Percentiles rank a stretch among this genome's conserved stretches.
Evolutionary conservation across 2,888 invertebrate species (phyloP).

Genomic region (Eupithecia subfuscata): DNA sequence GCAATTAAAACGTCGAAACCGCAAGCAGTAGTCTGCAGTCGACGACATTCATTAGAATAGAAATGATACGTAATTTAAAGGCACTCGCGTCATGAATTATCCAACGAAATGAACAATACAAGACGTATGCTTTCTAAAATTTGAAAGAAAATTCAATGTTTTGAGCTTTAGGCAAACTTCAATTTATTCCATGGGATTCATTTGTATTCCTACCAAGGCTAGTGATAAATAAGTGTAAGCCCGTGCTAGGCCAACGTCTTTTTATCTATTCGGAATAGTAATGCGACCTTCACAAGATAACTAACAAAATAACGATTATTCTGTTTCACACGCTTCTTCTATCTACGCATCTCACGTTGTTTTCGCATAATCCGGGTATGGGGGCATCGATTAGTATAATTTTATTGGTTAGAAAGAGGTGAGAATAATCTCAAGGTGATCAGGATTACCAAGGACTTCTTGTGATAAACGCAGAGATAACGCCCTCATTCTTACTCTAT

Average conservation of each 20-base stretch:
- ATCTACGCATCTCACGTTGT: constrained; percentile 2
- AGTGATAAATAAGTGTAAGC: constrained; percentile 9
- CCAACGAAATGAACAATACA: background rate
- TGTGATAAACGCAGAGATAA: constrained; percentile 12
- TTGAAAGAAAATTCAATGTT: background rate
- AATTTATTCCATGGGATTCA: constrained; percentile 7
- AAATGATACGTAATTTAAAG: background rate
- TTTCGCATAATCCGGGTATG: constrained; percentile 12
- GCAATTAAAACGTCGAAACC: constrained; percentile 15
- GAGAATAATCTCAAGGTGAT: constrained; percentile 16
- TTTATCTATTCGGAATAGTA: constrained; percentile 24
- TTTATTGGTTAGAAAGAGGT: constrained; percentile 18
- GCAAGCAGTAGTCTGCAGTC: background rate
- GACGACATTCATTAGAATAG: too few species aligned
- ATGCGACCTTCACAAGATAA: constrained; percentile 29
- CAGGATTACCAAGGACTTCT: constrained; percentile 3
- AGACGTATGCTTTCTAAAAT: background rate
- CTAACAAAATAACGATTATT: constrained; percentile 9
- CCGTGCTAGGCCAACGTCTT: constrained; percentile 24
- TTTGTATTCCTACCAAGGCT: constrained; percentile 5
- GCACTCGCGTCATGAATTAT: background rate
- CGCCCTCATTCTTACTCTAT: constrained; percentile 11
- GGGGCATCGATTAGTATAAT: constrained; percentile 19
- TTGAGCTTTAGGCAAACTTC: background rate
- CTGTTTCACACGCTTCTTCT: background rate